These are phyloP conservation scores for Leptopilina myrica DNA, from an alignment of 2,888 invertebrate species.

Conservation along the genomic window DNA sequence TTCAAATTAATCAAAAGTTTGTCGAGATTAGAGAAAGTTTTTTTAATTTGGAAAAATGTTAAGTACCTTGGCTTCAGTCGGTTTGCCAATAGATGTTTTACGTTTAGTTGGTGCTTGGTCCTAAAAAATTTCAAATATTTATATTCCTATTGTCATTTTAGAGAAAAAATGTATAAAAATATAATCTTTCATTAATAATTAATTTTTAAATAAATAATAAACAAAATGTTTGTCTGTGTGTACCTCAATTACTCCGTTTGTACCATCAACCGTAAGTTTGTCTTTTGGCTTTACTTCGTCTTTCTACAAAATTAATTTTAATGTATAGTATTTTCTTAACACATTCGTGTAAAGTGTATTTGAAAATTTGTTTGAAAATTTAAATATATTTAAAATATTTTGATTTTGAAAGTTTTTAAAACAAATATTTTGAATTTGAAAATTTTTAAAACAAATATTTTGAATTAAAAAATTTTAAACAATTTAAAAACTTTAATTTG, in stretches of 20 bases:
- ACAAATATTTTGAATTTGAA: too few species aligned
- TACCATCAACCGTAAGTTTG: constrained; percentile 48
- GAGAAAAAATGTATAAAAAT: too few species aligned
- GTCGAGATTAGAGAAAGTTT: background rate
- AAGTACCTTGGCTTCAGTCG: constrained; percentile 55
- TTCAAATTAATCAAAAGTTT: background rate
- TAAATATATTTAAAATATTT: too few species aligned
- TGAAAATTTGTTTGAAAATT: background rate
- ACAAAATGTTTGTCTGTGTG: constrained; percentile 13
- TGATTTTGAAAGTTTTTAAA: too few species aligned
- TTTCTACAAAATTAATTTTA: constrained; percentile 44
- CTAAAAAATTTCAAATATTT: constrained; percentile 45
- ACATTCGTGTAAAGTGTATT: background rate
- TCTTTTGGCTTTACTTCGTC: constrained; percentile 40
- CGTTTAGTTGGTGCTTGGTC: constrained; percentile 52
- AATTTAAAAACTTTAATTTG: too few species aligned
- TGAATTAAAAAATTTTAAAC: too few species aligned
- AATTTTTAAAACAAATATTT: too few species aligned
- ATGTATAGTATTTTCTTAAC: background rate
- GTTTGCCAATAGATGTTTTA: constrained; percentile 54
- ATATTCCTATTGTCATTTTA: background rate
- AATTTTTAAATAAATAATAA: background rate
- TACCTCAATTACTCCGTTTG: constrained; percentile 53
- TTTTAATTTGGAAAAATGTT: background rate
- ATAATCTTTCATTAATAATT: too few species aligned